Evolutionary conservation across 2,888 invertebrate species (phyloP).

Genomic region (Theristus sp.): DNA sequence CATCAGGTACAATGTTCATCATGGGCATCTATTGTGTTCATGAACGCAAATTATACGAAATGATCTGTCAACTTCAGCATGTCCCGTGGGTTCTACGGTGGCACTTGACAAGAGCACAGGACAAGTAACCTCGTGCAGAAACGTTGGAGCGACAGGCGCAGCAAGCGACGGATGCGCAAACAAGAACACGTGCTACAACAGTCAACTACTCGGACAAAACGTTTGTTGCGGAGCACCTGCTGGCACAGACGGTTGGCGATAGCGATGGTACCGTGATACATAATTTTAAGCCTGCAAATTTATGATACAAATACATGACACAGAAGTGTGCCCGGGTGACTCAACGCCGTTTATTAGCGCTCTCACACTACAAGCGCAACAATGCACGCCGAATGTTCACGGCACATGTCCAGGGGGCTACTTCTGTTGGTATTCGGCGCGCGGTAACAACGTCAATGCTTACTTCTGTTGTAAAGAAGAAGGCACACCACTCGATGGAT

Average conservation of each 20-base stretch:
- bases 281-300: neutral
- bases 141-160: constrained; percentile 10
- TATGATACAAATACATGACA: neutral
- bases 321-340: constrained; percentile 22
- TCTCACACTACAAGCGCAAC: constrained; percentile 25
- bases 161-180: neutral
- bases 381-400: constrained; percentile 27
- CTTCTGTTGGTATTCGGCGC: constrained; percentile 28
- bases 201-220: constrained; percentile 24
- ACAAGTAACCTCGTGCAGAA: constrained; percentile 20
- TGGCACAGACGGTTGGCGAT: constrained; percentile 18
- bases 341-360: constrained; percentile 26
- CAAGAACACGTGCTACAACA: constrained; percentile 21
- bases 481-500: neutral
- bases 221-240: constrained; percentile 26
- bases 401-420: constrained; percentile 26
- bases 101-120: constrained; percentile 21
- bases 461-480: constrained; percentile 22
- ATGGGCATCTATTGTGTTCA: neutral
- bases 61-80: neutral
- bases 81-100: constrained; percentile 17
- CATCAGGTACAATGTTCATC: neutral
- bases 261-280: neutral
- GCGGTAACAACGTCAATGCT: constrained; percentile 21
- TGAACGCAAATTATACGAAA: too few relatives aligned